Base-by-base conservation (phyloP, 2,797 vertebrate species). In the Hypotaenidia philippensis region DNA sequence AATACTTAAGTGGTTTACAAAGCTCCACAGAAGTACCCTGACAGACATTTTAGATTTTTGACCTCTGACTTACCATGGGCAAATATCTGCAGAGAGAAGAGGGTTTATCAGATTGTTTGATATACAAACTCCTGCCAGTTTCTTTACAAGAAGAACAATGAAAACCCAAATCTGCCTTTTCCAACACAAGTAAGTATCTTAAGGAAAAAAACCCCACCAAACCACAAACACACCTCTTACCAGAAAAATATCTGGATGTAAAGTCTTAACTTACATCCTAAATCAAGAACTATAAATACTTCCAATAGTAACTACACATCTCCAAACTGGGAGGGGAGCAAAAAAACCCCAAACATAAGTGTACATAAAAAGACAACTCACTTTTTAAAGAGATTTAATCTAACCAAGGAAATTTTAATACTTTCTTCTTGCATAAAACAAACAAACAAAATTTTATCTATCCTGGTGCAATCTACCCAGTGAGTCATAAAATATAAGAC, bases 21-120 rank as follows among this genome's bases (percentile, higher is more conserved):
- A 92, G 40, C 20, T 83, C 23, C 50, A 78, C 34, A 75, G 19
- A 89, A 93, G 59, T 68, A 88, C n/a, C 41, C 26, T 79, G 79
- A 83, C 50, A 81, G 38, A 59, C 41, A 57, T 81, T 80, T 85
- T 69, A 89, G 50, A 82, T 77, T 81, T 82, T 44, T 83, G 80
- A 92, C 63, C 71, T 93, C 79, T 93, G 32, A 49, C 79, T 91
- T 72, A 72, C 34, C 0, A 0, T 32, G 81, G 32, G 41, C 55
- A 91, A 93, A 75, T 81, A 83, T 85, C 47, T 91, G 50, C 50
- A 83, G 83, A 93, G 50, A 75, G 34, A 91, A 83, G 72, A 88
- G 5, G 5, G 19, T 44, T 69, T 92, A 91, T 86, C 61, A 64
- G 45, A 64, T 25, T 70, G 26, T 63, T 94, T 81, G 56, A 80